Base-by-base conservation (phyloP, 2,888 invertebrate genomes). In the Craniophora ligustri region DNA sequence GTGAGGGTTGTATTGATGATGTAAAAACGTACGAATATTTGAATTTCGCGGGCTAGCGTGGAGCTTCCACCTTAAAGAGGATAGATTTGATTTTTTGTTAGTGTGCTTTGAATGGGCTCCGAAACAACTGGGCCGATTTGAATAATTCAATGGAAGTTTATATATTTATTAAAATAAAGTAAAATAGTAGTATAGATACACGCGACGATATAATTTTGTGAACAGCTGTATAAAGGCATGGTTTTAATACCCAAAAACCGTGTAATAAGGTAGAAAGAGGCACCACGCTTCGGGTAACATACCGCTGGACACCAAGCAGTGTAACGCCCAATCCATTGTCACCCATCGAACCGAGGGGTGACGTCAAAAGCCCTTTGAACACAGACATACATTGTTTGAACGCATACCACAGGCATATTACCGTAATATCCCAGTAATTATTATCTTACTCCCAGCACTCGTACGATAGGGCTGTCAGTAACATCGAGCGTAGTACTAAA, bases 371-470 rank as follows among this genome's bases (percentile, higher is more conserved):
- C 30, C 44, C 46, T 60, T 44, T 44, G 44, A 46, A 51, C 42
- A 34, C 46, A 13, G 44, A 34, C 46, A 13, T 11, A 35, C 55
- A 68, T 62, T 64, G 68, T 64, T 62, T 46, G 46, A 38, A 14
- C 49, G 51, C 68, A 72, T 63, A 44, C 67, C 68, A 41, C 13
- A 21, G 58, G 30, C 40, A 7, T 35, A 62, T 55, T 55, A 67
- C 50, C 31, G 47, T 59, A 63, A 56, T 58, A 51, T 41, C 21
- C 36, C 46, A 21, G 53, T 41, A 68, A 67, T 68, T 64, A 72
- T 54, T 54, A 56, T 59, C n/a, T n/a, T 28, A 11, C 34, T 15
- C 23, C 46, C 48, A 31, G 32, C 21, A 10, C 41, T 62, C 60
- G 35, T 45, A 11, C 2, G 11, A 28, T 31, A 61, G 45, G 46